Evolutionary conservation across 2,888 invertebrate species (phyloP).

Genomic region (Tineola bisselliella): DNA sequence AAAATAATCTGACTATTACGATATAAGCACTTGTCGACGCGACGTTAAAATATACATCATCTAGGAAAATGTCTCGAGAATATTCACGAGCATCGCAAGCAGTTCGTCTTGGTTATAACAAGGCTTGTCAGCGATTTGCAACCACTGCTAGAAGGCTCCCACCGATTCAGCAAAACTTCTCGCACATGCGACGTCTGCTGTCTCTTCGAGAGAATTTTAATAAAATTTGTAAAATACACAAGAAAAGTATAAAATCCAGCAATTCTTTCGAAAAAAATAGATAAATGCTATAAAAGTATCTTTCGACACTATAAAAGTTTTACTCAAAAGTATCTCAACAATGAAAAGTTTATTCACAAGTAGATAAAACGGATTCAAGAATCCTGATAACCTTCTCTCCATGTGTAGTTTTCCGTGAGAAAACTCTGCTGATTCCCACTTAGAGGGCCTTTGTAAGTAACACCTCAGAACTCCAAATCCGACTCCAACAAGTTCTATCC

Average conservation of each 20-base stretch:
- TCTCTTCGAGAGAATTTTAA: too few species aligned
- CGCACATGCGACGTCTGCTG: background rate
- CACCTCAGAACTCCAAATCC: conserved; percentile 42
- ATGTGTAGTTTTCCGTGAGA: background rate
- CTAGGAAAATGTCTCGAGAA: conserved; percentile 25
- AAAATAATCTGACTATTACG: too few species aligned
- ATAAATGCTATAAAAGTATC: background rate
- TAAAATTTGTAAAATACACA: too few species aligned
- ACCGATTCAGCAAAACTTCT: background rate
- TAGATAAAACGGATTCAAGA: background rate
- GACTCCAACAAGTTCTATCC: conserved; percentile 47
- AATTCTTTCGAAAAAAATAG: too few species aligned
- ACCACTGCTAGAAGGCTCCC: background rate
- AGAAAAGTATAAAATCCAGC: too few species aligned
- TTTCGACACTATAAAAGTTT: background rate
- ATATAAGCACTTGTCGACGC: too few species aligned
- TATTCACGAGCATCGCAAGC: conserved; percentile 47
- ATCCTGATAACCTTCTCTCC: background rate
- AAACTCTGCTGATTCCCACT: background rate
- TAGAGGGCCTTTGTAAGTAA: conserved; percentile 18
- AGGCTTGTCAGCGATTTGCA: conserved; percentile 51
- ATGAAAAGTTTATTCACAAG: background rate
- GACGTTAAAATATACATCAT: background rate
- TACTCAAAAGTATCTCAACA: background rate
- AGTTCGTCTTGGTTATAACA: conserved; percentile 48